Evolutionary conservation across 2,888 invertebrate species (phyloP).

Genomic region (Volucella inanis): DNA sequence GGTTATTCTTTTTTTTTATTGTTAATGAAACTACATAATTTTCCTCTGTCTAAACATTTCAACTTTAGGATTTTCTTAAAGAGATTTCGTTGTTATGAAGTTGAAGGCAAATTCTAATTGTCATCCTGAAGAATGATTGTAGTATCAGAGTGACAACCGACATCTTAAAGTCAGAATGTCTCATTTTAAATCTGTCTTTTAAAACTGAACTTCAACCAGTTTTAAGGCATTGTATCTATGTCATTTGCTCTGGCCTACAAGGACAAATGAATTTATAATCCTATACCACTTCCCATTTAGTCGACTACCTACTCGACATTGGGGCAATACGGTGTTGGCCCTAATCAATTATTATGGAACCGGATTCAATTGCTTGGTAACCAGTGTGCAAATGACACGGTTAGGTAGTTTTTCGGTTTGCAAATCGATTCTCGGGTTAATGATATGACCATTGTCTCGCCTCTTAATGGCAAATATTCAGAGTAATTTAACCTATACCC

Average conservation of each 20-base stretch:
- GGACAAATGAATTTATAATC: conserved; percentile 49
- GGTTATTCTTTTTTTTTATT: conserved; percentile 17
- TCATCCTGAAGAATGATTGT: too few species aligned
- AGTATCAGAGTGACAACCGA: too few species aligned
- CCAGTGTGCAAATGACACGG: conserved; percentile 73
- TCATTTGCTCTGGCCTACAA: background rate
- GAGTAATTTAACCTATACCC: conserved; percentile 55
- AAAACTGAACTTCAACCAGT: conserved; percentile 1
- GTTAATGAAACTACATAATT: conserved; percentile 19
- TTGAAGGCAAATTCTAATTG: background rate
- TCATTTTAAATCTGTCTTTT: background rate
- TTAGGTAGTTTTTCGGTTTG: conserved; percentile 70
- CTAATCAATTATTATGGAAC: conserved; percentile 69
- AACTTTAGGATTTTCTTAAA: background rate
- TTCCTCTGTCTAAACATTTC: background rate
- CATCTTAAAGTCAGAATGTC: too few species aligned
- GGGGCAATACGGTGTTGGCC: conserved; percentile 40
- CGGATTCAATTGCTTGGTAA: conserved; percentile 68
- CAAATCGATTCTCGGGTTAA: conserved; percentile 72
- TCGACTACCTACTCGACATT: conserved; percentile 2
- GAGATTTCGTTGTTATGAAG: background rate
- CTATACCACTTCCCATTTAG: background rate
- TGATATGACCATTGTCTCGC: conserved; percentile 74
- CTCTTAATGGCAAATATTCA: conserved; percentile 66
- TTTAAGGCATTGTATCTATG: conserved; percentile 32